Percentiles rank a stretch among this genome's conserved stretches.
These are phyloP conservation scores for Sebastolobus altivelis DNA, from an alignment of 2,797 vertebrate species.

Conservation along the genomic window DNA sequence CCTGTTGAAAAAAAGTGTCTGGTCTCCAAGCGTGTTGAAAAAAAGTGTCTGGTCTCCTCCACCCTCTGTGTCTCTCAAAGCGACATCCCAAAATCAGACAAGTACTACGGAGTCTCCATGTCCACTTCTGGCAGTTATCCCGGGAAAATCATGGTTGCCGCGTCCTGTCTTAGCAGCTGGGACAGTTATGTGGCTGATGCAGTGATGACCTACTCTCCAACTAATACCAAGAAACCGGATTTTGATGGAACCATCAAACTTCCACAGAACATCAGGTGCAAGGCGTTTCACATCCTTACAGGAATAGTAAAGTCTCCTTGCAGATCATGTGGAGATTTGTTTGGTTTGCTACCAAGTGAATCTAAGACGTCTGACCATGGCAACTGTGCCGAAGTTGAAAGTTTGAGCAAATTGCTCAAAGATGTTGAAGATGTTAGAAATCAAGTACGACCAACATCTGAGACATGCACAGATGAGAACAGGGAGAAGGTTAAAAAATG, in stretches of 20 bases:
- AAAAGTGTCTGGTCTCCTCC: background rate
- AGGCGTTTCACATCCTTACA: too few species aligned
- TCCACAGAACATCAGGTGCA: too few species aligned
- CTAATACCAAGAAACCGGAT: too few species aligned
- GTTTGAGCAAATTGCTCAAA: conserved; percentile 55
- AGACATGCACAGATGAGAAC: rapidly evolving
- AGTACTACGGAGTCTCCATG: conserved; percentile 56
- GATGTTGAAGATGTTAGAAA: rapidly evolving
- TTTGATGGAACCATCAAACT: too few species aligned
- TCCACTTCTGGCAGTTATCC: background rate
- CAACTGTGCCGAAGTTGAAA: conserved; percentile 58
- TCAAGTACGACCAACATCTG: rapidly evolving
- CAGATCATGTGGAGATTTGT: conserved; percentile 27
- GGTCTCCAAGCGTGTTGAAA: too few species aligned
- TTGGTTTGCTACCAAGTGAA: background rate
- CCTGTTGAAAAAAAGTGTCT: too few species aligned
- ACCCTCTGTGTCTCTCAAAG: conserved; percentile 36
- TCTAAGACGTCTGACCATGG: rapidly evolving
- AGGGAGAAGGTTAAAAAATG: rapidly evolving
- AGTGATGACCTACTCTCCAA: conserved; percentile 36
- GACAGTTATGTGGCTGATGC: conserved; percentile 33
- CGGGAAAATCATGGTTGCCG: background rate
- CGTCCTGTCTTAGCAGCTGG: conserved; percentile 24
- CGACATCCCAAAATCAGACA: rapidly evolving
- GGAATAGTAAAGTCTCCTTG: background rate